phyloP scores from a whole-genome alignment of 2,797 vertebrate species.

The Channallabes apus region DNA sequence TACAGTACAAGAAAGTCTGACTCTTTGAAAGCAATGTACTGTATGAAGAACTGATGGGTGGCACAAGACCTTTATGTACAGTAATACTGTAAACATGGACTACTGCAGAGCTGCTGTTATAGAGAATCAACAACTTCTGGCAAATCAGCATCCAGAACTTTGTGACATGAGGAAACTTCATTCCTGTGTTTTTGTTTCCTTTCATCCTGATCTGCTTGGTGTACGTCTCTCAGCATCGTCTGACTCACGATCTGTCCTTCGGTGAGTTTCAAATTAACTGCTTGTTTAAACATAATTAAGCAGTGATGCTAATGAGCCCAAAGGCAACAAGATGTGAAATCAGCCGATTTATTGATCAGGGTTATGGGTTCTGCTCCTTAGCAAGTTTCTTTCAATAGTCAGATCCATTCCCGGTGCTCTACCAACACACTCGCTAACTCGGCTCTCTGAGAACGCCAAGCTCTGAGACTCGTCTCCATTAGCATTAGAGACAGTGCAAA shows the following conservation, averaged over 20 bases:
- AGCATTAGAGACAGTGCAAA: conserved; percentile 18
- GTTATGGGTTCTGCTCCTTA: background rate
- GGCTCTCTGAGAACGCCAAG: background rate
- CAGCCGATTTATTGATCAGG: background rate
- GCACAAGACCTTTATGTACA: no score
- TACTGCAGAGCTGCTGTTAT: background rate
- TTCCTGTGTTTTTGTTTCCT: background rate
- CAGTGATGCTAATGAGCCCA: background rate
- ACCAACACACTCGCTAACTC: background rate
- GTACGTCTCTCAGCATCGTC: background rate
- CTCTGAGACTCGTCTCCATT: conserved; percentile 12
- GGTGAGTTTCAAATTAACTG: background rate
- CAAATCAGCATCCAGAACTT: background rate
- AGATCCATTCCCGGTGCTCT: background rate
- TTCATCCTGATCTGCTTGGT: background rate
- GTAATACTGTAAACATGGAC: background rate
- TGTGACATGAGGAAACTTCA: background rate
- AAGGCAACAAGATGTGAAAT: conserved; percentile 22
- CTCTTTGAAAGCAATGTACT: no score
- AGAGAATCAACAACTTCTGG: background rate
- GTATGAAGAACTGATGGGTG: no score
- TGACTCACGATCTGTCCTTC: background rate
- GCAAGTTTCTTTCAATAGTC: background rate
- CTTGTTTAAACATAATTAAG: conserved; percentile 19
- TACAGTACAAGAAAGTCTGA: no score